phyloP scores from a whole-genome alignment of 2,797 vertebrate genomes.

The Halcyon badia region DNA sequence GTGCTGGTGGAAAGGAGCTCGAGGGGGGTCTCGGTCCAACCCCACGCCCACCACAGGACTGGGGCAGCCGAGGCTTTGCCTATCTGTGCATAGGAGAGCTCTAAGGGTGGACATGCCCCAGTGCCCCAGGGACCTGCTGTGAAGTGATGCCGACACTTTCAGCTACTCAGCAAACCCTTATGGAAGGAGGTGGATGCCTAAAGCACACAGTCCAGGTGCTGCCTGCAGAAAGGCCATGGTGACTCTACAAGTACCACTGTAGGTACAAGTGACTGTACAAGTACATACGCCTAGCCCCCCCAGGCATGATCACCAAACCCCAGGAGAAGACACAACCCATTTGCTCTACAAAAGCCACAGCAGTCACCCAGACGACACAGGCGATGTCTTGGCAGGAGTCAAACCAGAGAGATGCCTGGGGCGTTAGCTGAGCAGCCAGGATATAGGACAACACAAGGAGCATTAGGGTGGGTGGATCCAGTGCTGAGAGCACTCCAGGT shows the following conservation, averaged over 20 bases:
- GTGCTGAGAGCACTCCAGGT: not conserved
- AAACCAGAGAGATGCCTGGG: not conserved
- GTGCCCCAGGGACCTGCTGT: not conserved
- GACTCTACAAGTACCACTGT: not conserved
- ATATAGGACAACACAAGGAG: not conserved
- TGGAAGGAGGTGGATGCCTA: not conserved
- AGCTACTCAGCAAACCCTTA: not conserved
- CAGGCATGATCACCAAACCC: not conserved
- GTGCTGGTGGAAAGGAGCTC: not conserved
- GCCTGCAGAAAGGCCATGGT: not conserved
- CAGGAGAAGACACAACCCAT: rapidly evolving
- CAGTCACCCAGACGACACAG: not conserved
- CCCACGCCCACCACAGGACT: rapidly evolving
- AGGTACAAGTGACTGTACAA: not conserved
- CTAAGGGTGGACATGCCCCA: not conserved
- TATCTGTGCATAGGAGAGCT: not conserved
- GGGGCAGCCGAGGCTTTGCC: rapidly evolving
- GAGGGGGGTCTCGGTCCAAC: not conserved
- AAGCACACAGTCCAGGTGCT: not conserved
- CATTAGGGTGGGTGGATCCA: rapidly evolving
- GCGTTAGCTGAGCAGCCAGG: not conserved
- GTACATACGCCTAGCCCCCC: no score
- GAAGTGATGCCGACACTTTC: not conserved
- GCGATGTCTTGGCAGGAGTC: not conserved
- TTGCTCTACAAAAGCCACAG: rapidly evolving